A percentile compares a stretch with the other conserved stretches of the same genome.
Evolutionary conservation across 2,113 vertebrate species (phyloP).

Genomic region (Oryzias melastigma): DNA sequence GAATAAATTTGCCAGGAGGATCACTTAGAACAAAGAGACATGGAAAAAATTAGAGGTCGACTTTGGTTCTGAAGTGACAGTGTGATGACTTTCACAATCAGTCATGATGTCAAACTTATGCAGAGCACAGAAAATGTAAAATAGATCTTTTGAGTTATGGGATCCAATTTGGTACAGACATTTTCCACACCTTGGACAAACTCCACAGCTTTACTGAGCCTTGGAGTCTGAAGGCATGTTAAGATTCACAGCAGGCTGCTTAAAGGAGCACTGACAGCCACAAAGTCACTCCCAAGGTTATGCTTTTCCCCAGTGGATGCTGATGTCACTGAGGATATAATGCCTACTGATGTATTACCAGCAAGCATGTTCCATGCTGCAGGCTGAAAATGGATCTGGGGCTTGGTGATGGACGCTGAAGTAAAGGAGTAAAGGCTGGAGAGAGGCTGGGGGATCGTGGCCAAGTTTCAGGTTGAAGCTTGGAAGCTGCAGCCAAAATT

Average conservation of each 20-base stretch:
- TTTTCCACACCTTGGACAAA: constrained; percentile 22
- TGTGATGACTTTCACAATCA: constrained; percentile 10
- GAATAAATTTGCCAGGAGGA: constrained; percentile 24
- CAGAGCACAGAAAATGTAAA: constrained; percentile 3
- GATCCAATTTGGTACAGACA: background rate
- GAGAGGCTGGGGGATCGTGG: constrained; percentile 35
- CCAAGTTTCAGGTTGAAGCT: constrained; percentile 31
- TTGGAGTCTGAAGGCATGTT: constrained; percentile 35
- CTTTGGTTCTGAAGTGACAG: constrained; percentile 5
- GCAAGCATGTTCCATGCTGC: constrained; percentile 63
- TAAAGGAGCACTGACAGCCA: constrained; percentile 52
- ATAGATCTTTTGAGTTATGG: background rate
- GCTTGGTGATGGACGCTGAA: constrained; percentile 21
- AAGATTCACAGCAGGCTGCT: constrained; percentile 56
- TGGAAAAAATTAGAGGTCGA: constrained; percentile 5
- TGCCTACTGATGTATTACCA: constrained; percentile 67
- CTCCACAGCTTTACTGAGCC: constrained; percentile 7
- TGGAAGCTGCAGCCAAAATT: constrained; percentile 47
- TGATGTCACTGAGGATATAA: constrained; percentile 61
- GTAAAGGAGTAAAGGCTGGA: constrained; percentile 15
- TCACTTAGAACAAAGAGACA: constrained; percentile 3
- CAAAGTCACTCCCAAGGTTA: constrained; percentile 75
- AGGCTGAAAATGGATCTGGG: constrained; percentile 64
- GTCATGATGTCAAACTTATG: background rate
- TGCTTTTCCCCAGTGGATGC: constrained; percentile 53